Base-by-base conservation (phyloP, 2,113 vertebrate genomes). In the Etheostoma spectabile region DNA sequence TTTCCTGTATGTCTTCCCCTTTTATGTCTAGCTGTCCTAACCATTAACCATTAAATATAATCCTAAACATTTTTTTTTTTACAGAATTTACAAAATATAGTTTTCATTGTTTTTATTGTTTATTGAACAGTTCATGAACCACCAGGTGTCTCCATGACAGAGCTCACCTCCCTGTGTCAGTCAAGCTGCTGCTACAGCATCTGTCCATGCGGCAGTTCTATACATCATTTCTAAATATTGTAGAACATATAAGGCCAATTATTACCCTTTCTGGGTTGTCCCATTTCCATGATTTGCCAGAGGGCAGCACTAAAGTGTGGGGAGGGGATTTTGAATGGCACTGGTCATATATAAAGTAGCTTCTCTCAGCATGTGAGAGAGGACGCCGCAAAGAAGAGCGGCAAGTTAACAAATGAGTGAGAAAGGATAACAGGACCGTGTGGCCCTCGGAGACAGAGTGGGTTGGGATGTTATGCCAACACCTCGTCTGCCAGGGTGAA, bases 401-500 rank as follows among this genome's bases (percentile, higher is more conserved):
- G 85, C 67, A 89, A 79, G 65, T 90, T 89, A 94, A 93, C 91
- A 91, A 94, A 93, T 93, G 88, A 93, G 91, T 75, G 79, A 85
- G 87, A 79, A 82, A 88, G 85, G 86, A 80, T 79, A 80, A 69
- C 85, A 90, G 90, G 90, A 91, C 87, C 82, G 62, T 73, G 79
- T 56, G 86, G 85, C 82, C 91, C 84, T 89, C 73, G 0, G 92
- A 92, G 92, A 91, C 88, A 49, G 85, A 92, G 90, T 81, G 91
- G 71, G 70, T 46, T 73, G 89, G 85, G 91, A 86, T 89, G 88
- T 80, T 84, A 83, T 93, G 93, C 89, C 85, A 90, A 86, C 85
- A 75, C 68, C 82, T 94, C 83, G 48, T 92, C 87, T 93, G 92
- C 79, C 88, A 89, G 90, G 91, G 92, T 94, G 93, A 94, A 93